phyloP scores from a whole-genome alignment of 2,113 vertebrate species.

The Ciconia maguari region DNA sequence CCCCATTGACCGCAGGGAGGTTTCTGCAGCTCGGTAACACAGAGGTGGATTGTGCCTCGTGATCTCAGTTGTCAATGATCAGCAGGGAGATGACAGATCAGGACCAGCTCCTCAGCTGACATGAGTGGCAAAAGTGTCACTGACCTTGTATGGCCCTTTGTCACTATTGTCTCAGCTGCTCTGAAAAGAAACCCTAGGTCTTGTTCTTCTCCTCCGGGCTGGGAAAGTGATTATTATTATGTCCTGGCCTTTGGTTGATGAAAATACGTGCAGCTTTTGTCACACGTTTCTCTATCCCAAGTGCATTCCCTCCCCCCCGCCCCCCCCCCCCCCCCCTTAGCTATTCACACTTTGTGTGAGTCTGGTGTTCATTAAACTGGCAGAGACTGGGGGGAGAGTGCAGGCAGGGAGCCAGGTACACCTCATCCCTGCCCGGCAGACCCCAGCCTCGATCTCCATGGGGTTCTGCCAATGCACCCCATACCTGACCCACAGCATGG shows the following conservation, averaged over 20 bases:
- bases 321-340: not conserved
- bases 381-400: not conserved
- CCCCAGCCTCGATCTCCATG: rapidly evolving
- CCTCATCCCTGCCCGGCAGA: not conserved
- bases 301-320: not conserved
- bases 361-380: not conserved
- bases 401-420: not conserved
- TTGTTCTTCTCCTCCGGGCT: not conserved
- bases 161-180: slow-evolving; percentile 21
- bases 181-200: slow-evolving; percentile 28
- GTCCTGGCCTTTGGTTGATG: not conserved
- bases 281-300: not conserved
- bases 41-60: not conserved
- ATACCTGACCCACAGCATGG: not conserved
- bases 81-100: slow-evolving; percentile 22
- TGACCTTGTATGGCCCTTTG: slow-evolving; percentile 50
- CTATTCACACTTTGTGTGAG: not conserved
- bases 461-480: not conserved
- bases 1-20: not conserved
- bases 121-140: not conserved
- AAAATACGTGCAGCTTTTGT: slow-evolving; percentile 37
- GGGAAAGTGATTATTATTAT: slow-evolving; percentile 29
- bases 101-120: slow-evolving; percentile 13
- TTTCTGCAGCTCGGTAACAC: not conserved
- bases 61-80: slow-evolving; percentile 8